Evolutionary conservation across 2,888 invertebrate genomes (phyloP).

Genomic region (Automeris io): DNA sequence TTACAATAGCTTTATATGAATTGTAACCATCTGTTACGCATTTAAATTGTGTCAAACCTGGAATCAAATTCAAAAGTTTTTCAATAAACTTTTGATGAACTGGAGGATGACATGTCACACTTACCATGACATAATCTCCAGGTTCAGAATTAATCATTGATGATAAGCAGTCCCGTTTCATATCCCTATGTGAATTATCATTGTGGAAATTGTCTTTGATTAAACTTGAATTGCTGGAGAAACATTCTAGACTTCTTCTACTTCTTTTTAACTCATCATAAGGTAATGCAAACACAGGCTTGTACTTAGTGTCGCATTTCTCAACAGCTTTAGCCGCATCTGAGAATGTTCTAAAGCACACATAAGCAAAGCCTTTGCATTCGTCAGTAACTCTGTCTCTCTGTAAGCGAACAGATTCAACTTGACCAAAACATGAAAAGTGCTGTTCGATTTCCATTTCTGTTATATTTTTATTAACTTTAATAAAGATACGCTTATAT

Average conservation of each 20-base stretch:
- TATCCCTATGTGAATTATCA: conserved; percentile 19
- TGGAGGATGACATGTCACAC: conserved; percentile 83
- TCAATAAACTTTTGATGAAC: conserved; percentile 87
- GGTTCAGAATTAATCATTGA: conserved; percentile 34
- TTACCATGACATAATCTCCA: conserved; percentile 79
- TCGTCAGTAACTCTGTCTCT: conserved; percentile 87
- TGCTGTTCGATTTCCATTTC: conserved; percentile 87
- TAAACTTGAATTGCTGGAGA: conserved; percentile 26
- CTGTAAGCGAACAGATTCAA: conserved; percentile 86
- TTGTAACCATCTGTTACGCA: conserved; percentile 67
- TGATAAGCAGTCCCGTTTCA: conserved; percentile 22
- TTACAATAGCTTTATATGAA: conserved; percentile 53
- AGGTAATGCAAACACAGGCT: conserved; percentile 94
- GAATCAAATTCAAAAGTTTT: conserved; percentile 91
- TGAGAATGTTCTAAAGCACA: conserved; percentile 87
- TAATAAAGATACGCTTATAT: conserved; percentile 88
- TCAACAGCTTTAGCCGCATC: conserved; percentile 93
- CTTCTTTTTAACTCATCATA: conserved; percentile 73
- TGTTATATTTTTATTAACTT: conserved; percentile 86
- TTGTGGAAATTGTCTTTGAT: conserved; percentile 24
- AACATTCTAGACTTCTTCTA: conserved; percentile 40
- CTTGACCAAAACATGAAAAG: conserved; percentile 91
- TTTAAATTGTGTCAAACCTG: conserved; percentile 69
- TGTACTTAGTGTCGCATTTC: conserved; percentile 89
- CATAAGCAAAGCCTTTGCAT: conserved; percentile 92